Conservation (phyloP, 2,797 vertebrate genomes). For the Sebastes minor region DNA sequence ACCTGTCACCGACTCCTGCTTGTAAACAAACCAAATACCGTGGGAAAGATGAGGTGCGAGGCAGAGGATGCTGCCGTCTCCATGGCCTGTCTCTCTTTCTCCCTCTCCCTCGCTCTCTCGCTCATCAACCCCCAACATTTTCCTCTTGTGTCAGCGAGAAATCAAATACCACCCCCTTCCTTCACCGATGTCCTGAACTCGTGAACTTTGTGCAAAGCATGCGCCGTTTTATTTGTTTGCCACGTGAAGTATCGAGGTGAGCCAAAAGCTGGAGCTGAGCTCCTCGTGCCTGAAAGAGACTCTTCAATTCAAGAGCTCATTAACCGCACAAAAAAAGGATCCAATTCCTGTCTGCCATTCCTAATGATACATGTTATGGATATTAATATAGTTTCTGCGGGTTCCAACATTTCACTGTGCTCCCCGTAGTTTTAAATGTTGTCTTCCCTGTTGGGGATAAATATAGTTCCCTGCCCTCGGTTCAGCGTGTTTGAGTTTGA, state of each 20-base stretch:
- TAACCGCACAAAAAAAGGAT: conserved; percentile 27
- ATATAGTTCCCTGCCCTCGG: conserved; percentile 36
- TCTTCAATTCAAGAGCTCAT: conserved; percentile 19
- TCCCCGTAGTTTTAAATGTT: conserved; percentile 14
- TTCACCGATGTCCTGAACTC: conserved; percentile 56
- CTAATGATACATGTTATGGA: conserved; percentile 5
- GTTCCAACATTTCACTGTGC: neutral
- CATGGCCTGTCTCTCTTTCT: conserved; percentile 37
- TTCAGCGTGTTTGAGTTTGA: conserved; percentile 36
- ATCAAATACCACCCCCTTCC: conserved; percentile 71
- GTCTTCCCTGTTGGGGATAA: conserved; percentile 16
- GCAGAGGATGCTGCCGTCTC: conserved; percentile 73
- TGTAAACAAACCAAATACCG: conserved; percentile 83
- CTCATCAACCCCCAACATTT: conserved; percentile 67
- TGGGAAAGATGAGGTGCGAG: conserved; percentile 80
- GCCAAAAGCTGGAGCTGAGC: conserved; percentile 21
- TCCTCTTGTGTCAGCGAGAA: conserved; percentile 82
- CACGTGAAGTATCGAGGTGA: conserved; percentile 32
- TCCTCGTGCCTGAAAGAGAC: conserved; percentile 8
- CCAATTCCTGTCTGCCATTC: conserved; percentile 10
- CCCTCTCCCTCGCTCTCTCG: conserved; percentile 2
- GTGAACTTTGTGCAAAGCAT: conserved; percentile 63
- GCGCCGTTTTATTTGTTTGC: conserved; percentile 61
- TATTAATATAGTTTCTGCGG: conserved; percentile 22
- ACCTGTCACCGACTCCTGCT: conserved; percentile 74